A percentile compares a stretch with the other conserved stretches of the same genome.
Conservation (phyloP, 2,797 vertebrate species). For the Champsocephalus gunnari region DNA sequence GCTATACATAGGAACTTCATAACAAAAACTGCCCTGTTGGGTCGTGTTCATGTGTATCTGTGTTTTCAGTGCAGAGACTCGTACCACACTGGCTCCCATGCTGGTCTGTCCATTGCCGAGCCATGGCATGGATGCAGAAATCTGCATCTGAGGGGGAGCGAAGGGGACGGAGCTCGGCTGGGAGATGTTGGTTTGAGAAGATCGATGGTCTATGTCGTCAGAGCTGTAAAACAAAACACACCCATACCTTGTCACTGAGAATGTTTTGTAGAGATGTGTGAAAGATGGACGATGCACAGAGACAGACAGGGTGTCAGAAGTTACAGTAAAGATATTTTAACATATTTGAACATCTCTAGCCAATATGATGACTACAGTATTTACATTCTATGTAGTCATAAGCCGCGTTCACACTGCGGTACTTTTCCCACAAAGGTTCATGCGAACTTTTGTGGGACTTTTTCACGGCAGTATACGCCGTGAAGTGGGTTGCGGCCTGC, state of each 20-base stretch:
- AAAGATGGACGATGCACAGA: no score
- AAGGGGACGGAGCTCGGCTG: conserved; percentile 87
- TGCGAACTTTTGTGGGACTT: no score
- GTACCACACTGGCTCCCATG: conserved; percentile 96
- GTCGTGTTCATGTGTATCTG: background rate
- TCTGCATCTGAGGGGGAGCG: conserved; percentile 87
- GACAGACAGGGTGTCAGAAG: background rate
- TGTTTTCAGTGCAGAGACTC: conserved; percentile 41
- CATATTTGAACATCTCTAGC: no score
- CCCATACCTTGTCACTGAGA: background rate
- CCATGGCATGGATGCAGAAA: conserved; percentile 96
- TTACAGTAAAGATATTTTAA: conserved; percentile 8
- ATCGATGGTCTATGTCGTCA: conserved; percentile 93
- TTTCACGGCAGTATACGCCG: no score
- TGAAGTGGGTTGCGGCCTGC: no score
- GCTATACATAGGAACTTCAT: conserved; percentile 37
- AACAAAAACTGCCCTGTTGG: background rate
- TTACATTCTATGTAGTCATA: no score
- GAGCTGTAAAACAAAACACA: conserved; percentile 84
- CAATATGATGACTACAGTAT: no score
- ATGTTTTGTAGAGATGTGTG: background rate
- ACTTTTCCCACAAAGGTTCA: no score
- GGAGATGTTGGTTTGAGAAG: conserved; percentile 93
- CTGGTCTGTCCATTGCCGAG: conserved; percentile 96
- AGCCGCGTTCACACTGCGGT: no score